phyloP scores from a whole-genome alignment of 2,113 vertebrate species.

The Rousettus leschenaultii region DNA sequence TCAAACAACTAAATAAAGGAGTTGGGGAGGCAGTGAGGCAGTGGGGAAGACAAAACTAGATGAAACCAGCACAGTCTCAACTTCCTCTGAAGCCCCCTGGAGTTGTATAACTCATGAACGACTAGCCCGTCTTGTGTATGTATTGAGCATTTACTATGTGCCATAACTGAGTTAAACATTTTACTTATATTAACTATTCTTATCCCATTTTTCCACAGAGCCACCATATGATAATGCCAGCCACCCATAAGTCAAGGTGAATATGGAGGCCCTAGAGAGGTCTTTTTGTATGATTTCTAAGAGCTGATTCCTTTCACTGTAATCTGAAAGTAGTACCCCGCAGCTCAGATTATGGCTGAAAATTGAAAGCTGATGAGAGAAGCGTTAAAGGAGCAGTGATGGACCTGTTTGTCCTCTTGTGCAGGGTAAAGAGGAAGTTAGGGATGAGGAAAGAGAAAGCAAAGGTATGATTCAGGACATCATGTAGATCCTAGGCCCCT shows the following conservation, averaged over 20 bases:
- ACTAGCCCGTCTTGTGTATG: neutral
- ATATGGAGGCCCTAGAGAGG: neutral
- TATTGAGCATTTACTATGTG: neutral
- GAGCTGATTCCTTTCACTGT: neutral
- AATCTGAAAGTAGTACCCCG: neutral
- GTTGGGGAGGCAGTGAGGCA: neutral
- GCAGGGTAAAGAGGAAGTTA: neutral
- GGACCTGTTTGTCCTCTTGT: too few species aligned
- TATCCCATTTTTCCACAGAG: neutral
- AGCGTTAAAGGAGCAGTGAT: neutral
- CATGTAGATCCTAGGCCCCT: neutral
- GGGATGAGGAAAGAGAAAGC: neutral
- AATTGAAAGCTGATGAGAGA: neutral
- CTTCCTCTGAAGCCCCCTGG: neutral
- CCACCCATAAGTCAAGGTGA: neutral
- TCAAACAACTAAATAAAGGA: slow-evolving; percentile 40
- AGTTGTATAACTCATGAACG: neutral
- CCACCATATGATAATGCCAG: neutral
- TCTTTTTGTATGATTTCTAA: neutral
- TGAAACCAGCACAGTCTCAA: neutral
- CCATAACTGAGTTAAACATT: neutral
- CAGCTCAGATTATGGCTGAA: neutral
- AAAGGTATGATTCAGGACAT: neutral
- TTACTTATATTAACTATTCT: neutral
- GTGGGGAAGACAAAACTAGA: neutral